phyloP scores from a whole-genome alignment of 1,140 invertebrate species.

The Lordiphosa collinella region DNA sequence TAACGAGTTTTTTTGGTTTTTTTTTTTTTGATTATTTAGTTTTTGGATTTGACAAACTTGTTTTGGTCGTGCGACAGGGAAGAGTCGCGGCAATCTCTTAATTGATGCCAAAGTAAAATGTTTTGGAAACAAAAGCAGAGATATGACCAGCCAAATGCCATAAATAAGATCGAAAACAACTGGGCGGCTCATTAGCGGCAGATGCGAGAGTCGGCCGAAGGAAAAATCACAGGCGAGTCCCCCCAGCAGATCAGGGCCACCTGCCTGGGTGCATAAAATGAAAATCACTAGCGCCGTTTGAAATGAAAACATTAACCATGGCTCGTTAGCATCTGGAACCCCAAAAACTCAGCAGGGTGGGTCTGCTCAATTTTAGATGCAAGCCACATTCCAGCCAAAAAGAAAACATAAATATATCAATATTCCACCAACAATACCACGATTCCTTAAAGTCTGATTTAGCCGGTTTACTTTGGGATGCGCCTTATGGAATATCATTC shows the following conservation, averaged over 20 bases:
- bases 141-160: conserved; percentile 45
- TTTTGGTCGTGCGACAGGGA: conserved; percentile 21
- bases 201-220: background rate
- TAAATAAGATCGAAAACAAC: conserved; percentile 51
- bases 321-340: conserved; percentile 33
- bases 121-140: conserved; percentile 67
- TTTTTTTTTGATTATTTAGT: conserved; percentile 7
- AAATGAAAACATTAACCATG: conserved; percentile 47
- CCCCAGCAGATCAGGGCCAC: conserved; percentile 10
- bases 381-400: background rate
- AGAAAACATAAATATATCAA: background rate
- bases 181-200: conserved; percentile 54
- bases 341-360: conserved; percentile 31
- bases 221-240: conserved; percentile 25
- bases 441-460: too few species aligned
- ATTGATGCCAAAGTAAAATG: conserved; percentile 64
- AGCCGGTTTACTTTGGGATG: too few species aligned
- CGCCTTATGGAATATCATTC: too few species aligned
- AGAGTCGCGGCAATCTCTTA: conserved; percentile 33
- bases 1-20: conserved; percentile 24
- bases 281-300: conserved; percentile 29
- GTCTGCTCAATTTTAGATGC: too few species aligned
- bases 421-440: too few species aligned
- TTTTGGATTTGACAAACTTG: conserved; percentile 34
- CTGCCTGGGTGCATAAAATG: conserved; percentile 43